Evolutionary conservation across 2,113 vertebrate genomes (phyloP).

Genomic region (Rhinolophus sinicus): DNA sequence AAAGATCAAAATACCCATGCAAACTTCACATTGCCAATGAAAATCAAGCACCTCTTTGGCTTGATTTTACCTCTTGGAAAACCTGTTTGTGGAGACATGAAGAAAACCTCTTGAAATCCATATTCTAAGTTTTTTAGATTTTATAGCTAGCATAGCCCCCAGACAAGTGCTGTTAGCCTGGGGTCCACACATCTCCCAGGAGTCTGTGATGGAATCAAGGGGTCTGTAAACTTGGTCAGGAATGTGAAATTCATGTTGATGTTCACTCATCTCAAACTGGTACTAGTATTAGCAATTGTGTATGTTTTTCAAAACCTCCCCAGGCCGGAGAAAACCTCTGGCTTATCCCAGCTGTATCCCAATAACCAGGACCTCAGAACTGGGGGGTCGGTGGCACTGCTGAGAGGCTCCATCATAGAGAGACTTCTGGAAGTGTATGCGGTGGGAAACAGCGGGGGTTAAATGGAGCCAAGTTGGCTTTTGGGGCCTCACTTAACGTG

Average conservation of each 20-base stretch:
- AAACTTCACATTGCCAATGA: background rate
- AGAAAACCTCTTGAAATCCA: background rate
- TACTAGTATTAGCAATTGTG: rapidly evolving
- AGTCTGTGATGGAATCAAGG: background rate
- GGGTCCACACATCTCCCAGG: rapidly evolving
- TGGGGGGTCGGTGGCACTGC: too few relatives aligned
- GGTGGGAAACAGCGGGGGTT: background rate
- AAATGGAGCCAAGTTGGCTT: background rate
- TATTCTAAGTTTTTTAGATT: background rate
- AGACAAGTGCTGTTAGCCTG: background rate
- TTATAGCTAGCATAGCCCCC: background rate
- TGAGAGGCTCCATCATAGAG: background rate
- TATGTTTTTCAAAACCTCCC: background rate
- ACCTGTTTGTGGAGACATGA: background rate
- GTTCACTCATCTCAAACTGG: background rate
- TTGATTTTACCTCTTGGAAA: slow-evolving; percentile 10
- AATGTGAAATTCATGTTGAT: background rate
- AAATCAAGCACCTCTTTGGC: background rate
- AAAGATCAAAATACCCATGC: background rate
- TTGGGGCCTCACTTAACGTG: too few relatives aligned
- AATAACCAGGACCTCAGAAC: background rate
- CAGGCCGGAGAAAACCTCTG: background rate
- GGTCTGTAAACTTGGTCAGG: background rate
- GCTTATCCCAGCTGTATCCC: background rate
- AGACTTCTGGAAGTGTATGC: background rate